Conservation (phyloP, 2,797 vertebrate genomes). For the Cygnus olor region DNA sequence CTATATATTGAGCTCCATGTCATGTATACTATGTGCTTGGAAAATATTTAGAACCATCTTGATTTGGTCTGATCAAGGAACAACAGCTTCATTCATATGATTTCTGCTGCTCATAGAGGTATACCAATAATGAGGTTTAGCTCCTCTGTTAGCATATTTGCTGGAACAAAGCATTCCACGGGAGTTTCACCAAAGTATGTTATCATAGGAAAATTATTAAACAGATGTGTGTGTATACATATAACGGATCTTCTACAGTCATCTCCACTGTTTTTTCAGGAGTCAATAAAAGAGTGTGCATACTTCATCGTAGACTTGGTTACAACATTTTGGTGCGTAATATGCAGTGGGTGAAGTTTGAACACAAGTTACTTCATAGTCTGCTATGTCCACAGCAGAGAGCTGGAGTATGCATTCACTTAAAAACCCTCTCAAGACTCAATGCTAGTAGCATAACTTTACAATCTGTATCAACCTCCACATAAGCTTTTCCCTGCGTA, state of each 20-base stretch:
- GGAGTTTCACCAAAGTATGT: not conserved
- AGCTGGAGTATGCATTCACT: not conserved
- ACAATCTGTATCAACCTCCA: slow-evolving; percentile 7
- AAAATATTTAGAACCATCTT: not conserved
- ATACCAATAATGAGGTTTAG: not conserved
- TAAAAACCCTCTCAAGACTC: not conserved
- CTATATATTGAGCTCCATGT: not conserved
- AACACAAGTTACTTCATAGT: not conserved
- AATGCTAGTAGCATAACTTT: slow-evolving; percentile 11
- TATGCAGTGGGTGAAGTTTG: not conserved
- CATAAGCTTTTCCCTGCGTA: slow-evolving; percentile 26
- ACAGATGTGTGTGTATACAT: fast-evolving
- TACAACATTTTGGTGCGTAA: not conserved
- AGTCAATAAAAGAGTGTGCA: not conserved
- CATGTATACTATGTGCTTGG: not conserved
- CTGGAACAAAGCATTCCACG: not conserved
- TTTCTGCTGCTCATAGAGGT: not conserved
- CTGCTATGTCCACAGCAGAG: not conserved
- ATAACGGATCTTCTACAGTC: not conserved
- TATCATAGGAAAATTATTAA: not conserved
- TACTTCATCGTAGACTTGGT: not conserved
- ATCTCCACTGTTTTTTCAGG: not conserved
- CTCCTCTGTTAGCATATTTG: not conserved
- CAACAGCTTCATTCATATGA: not conserved
- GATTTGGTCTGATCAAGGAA: not conserved